A percentile compares a stretch with the other conserved stretches of the same genome.
These are phyloP conservation scores for Clamator glandarius DNA, from an alignment of 2,797 vertebrate species.

Conservation along the genomic window DNA sequence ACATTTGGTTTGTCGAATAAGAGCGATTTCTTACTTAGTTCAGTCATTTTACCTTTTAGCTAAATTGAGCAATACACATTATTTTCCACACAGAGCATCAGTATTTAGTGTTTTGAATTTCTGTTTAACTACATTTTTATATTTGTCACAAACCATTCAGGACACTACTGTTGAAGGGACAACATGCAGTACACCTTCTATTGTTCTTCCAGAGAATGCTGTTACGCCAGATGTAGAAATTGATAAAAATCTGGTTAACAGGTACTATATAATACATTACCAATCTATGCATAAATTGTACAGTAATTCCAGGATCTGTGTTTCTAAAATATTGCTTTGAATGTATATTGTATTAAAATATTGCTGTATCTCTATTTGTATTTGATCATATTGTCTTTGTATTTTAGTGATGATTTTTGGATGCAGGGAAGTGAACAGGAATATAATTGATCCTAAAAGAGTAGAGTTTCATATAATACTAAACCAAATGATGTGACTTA, in stretches of 20 bases:
- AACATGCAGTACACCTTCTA: conserved; percentile 81
- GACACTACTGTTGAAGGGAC: conserved; percentile 74
- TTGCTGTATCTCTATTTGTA: background rate
- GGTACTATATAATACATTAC: conserved; percentile 74
- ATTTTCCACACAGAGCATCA: background rate
- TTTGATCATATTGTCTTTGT: background rate
- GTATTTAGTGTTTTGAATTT: background rate
- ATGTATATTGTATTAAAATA: background rate
- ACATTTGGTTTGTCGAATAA: background rate
- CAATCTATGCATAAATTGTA: background rate
- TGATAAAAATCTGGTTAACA: conserved; percentile 81
- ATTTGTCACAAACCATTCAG: conserved; percentile 74
- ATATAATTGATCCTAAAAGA: background rate
- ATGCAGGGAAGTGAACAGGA: background rate
- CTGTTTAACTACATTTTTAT: conserved; percentile 20
- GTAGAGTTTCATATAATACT: background rate
- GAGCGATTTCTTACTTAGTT: background rate
- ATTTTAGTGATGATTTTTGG: background rate
- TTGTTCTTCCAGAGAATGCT: conserved; percentile 87
- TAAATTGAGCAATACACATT: background rate
- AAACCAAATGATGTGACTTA: background rate
- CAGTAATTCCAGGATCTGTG: background rate
- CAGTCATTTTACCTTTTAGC: background rate
- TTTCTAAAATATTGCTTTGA: conserved; percentile 7
- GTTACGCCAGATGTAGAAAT: conserved; percentile 77